A percentile compares a stretch with the other conserved stretches of the same genome.
Conservation (phyloP, 2,888 invertebrate genomes). For the Oscheius sp. region DNA sequence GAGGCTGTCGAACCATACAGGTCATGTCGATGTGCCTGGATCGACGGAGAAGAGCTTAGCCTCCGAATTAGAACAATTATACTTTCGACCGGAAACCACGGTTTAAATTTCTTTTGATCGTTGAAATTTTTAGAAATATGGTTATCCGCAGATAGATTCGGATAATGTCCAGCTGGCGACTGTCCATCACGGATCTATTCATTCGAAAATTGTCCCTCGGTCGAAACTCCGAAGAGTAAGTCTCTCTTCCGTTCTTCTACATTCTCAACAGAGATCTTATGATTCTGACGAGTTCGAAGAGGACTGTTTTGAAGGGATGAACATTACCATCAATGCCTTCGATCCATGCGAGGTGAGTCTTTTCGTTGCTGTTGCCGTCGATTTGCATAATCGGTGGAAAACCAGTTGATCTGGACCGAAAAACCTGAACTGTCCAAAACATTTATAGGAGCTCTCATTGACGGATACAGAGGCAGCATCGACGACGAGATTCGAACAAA, state of each 20-base stretch:
- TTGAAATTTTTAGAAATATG: conserved; percentile 47
- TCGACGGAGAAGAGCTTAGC: conserved; percentile 48
- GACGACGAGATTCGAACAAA: conserved; percentile 59
- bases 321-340: conserved; percentile 65
- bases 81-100: conserved; percentile 49
- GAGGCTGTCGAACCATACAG: conserved; percentile 34
- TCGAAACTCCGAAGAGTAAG: conserved; percentile 12
- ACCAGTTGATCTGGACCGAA: conserved; percentile 20
- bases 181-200: conserved; percentile 29
- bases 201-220: conserved; percentile 21
- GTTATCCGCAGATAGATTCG: conserved; percentile 55
- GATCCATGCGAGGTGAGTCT: conserved; percentile 59
- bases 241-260: too few species aligned
- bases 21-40: conserved; percentile 33
- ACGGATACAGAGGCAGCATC: conserved; percentile 55
- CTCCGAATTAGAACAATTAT: conserved; percentile 55
- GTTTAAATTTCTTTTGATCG: conserved; percentile 18
- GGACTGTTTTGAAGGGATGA: conserved; percentile 64
- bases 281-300: conserved; percentile 47
- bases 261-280: not conserved
- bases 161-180: conserved; percentile 49
- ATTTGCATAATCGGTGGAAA: conserved; percentile 25
- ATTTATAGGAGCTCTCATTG: conserved; percentile 58
- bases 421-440: conserved; percentile 18
- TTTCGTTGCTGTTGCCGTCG: conserved; percentile 8